Conservation (phyloP, 2,797 vertebrate genomes). For the Acropternis orthonyx region DNA sequence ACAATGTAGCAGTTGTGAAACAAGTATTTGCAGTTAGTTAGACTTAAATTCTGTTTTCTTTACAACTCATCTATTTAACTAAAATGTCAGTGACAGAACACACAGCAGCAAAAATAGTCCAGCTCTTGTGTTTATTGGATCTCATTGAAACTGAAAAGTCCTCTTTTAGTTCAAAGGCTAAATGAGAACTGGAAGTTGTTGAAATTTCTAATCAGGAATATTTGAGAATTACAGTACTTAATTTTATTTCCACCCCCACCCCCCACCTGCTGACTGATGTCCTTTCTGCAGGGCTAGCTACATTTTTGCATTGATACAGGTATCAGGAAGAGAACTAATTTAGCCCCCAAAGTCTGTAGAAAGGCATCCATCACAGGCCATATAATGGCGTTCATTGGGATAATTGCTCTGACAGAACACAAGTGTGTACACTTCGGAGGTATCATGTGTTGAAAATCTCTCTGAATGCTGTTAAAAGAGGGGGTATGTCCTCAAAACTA, state of each 20-base stretch:
- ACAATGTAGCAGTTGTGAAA: background rate
- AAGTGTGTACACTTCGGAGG: background rate
- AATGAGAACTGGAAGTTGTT: constrained; percentile 3
- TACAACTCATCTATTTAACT: background rate
- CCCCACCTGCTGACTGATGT: background rate
- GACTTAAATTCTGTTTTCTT: constrained; percentile 17
- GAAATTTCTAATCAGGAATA: constrained; percentile 3
- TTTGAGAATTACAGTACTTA: background rate
- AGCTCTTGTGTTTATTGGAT: constrained; percentile 75
- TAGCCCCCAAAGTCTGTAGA: background rate
- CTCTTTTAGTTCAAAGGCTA: constrained; percentile 33
- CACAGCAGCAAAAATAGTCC: constrained; percentile 63
- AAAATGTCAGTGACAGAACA: constrained; percentile 52
- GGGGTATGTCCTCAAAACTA: background rate
- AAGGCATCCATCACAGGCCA: background rate
- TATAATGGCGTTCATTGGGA: background rate
- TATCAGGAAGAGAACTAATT: background rate
- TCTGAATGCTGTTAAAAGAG: background rate
- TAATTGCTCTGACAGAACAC: background rate
- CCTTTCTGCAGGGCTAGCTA: background rate
- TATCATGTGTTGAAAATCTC: background rate
- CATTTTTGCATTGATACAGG: background rate
- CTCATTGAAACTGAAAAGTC: background rate
- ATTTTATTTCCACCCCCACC: background rate
- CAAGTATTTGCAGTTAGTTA: constrained; percentile 27